These are phyloP conservation scores for Spheniscus mendiculus DNA, from an alignment of 2,113 vertebrate genomes.

Conservation along the genomic window DNA sequence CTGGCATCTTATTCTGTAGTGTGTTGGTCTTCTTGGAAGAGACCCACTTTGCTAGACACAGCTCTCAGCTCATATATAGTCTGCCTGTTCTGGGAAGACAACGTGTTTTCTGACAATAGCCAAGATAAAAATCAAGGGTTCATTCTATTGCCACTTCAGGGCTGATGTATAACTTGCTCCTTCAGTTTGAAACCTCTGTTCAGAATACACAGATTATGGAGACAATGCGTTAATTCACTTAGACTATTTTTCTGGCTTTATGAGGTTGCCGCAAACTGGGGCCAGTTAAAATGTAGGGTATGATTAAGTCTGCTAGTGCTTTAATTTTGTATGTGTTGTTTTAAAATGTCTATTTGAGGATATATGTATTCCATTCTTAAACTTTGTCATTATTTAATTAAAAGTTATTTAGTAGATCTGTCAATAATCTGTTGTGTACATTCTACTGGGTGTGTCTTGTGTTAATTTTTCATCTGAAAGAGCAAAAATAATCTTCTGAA, in stretches of 20 bases:
- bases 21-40: neutral
- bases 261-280: neutral
- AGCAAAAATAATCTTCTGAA: neutral
- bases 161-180: neutral
- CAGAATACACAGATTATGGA: neutral
- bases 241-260: neutral
- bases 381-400: neutral
- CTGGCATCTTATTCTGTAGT: neutral
- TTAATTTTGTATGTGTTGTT: neutral
- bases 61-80: neutral
- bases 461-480: no score
- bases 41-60: neutral
- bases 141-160: neutral
- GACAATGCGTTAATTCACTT: neutral
- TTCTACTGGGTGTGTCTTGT: neutral
- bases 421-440: neutral
- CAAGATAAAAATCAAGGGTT: neutral
- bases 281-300: neutral
- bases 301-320: neutral
- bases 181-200: neutral
- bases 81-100: neutral
- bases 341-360: neutral
- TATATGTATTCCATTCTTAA: neutral
- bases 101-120: neutral
- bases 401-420: neutral